phyloP scores from a whole-genome alignment of 2,888 invertebrate species.

The Priapulus caudatus region DNA sequence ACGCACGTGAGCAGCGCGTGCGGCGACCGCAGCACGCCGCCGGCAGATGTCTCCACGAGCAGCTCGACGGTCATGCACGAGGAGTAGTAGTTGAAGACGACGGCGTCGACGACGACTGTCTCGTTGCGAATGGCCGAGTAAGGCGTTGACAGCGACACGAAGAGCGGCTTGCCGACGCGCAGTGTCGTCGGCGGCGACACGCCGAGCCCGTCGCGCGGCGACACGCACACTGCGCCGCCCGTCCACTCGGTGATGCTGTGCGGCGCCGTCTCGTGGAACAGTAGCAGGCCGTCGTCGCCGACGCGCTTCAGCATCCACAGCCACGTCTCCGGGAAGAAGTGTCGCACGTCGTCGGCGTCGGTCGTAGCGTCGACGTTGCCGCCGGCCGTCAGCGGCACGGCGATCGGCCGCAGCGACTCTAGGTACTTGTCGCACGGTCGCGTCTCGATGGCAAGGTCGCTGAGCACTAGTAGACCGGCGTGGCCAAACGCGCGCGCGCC shows the following conservation, averaged over 20 bases:
- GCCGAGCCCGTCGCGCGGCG: slow-evolving; percentile 42
- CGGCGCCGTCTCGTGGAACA: slow-evolving; percentile 38
- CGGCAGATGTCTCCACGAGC: slow-evolving; percentile 44
- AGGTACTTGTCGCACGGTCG: slow-evolving; percentile 36
- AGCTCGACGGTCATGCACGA: slow-evolving; percentile 51
- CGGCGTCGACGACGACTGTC: slow-evolving; percentile 50
- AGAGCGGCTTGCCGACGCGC: slow-evolving; percentile 57
- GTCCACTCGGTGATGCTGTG: slow-evolving; percentile 52
- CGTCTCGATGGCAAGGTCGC: slow-evolving; percentile 45
- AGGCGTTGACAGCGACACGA: slow-evolving; percentile 56
- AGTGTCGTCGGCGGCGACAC: slow-evolving; percentile 41
- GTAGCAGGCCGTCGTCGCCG: slow-evolving; percentile 14
- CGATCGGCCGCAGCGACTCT: slow-evolving; percentile 6
- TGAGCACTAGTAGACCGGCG: slow-evolving; percentile 44
- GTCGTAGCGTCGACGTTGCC: slow-evolving; percentile 4
- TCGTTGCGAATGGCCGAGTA: slow-evolving; percentile 55
- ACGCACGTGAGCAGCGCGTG: slow-evolving; percentile 26
- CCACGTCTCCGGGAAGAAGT: slow-evolving; percentile 29
- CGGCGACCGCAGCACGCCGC: slow-evolving; percentile 38
- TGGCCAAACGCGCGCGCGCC: slow-evolving; percentile 21
- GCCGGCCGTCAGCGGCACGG: slow-evolving; percentile 4
- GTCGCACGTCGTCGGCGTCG: slow-evolving; percentile 14
- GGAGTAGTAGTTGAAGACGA: slow-evolving; percentile 59
- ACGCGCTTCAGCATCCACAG: slow-evolving; percentile 22
- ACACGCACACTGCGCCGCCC: slow-evolving; percentile 47